phyloP scores from a whole-genome alignment of 1,140 invertebrate genomes.

The Nephila pilipes region DNA sequence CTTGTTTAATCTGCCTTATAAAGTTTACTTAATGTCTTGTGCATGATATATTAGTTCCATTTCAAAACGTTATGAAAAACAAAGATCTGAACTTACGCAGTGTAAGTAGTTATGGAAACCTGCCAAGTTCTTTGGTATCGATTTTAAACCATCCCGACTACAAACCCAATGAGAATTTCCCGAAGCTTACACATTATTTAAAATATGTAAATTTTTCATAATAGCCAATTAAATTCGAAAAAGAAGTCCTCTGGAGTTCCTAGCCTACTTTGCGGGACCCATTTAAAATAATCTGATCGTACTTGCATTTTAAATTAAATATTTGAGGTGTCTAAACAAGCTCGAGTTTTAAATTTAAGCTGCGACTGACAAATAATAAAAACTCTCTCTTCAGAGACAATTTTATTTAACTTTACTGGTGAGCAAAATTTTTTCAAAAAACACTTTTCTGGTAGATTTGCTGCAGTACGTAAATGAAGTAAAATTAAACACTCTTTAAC shows the following conservation, averaged over 20 bases:
- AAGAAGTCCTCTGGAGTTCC: too few species aligned
- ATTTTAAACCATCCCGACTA: neutral
- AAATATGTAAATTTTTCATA: neutral
- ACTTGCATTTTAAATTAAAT: neutral
- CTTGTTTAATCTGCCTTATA: neutral
- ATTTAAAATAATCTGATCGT: neutral
- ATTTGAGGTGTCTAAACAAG: neutral
- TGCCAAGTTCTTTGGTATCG: slow-evolving; percentile 27
- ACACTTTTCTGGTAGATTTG: too few species aligned
- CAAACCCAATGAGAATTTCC: neutral
- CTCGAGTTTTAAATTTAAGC: neutral
- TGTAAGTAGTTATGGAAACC: slow-evolving; percentile 1
- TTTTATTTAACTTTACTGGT: too few species aligned
- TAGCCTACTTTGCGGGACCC: too few species aligned
- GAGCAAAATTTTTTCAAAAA: too few species aligned
- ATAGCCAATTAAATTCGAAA: neutral
- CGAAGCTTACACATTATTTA: neutral
- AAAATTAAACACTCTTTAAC: too few species aligned
- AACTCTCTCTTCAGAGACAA: neutral
- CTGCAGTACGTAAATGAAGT: too few species aligned
- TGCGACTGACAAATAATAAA: neutral
- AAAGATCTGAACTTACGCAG: neutral
- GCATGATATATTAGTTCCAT: neutral
- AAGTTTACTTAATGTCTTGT: neutral
- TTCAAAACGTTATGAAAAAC: neutral